Base-by-base conservation (phyloP, 2,113 vertebrate genomes). In the Drymodes brunneopygia region DNA sequence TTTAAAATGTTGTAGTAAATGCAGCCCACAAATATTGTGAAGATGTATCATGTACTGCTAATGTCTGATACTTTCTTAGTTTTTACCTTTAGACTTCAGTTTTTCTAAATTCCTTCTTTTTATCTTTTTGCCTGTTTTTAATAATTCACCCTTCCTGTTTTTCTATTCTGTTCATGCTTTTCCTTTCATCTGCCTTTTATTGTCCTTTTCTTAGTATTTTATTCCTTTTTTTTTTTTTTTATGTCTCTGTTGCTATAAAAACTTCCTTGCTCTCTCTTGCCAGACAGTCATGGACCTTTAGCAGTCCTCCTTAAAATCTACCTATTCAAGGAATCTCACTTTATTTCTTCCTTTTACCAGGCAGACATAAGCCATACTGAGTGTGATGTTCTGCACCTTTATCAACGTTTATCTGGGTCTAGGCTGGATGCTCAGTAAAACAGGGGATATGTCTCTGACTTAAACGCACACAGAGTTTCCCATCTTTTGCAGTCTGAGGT, bases 311-410 rank as follows among this genome's bases (percentile, higher is more conserved):
- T 93, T 93, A 86, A 92, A 92, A 94, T 88, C 14, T 45, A 84
- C 36, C 57, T 93, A 56, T 94, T 95, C 69, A 74, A 78, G 56
- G 82, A 90, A 83, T 96, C 88, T 93, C 38, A 44, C 29, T 93
- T 81, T 51, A 71, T 92, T 94, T 92, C 45, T 92, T 92, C 40
- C 38, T 53, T 92, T 91, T 92, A 85, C 95, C 93, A 87, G 66
- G 44, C 86, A 91, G 67, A 73, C 81, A 45, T 70, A 89, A 93
- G 31, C 77, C n/a, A 18, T 73, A 35, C 74, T 66, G 51, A 81
- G 42, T 69, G 65, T 62, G 54, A 56, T 45, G 21, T 67, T 86
- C 56, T 93, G 56, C 23, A 48, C 77, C 75, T 92, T 94, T 74
- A 70, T 83, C 82, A 81, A 4, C 28, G 5, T 66, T 95, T 94